These are phyloP conservation scores for Junonia oenone DNA, from an alignment of 2,888 invertebrate genomes.

Conservation along the genomic window DNA sequence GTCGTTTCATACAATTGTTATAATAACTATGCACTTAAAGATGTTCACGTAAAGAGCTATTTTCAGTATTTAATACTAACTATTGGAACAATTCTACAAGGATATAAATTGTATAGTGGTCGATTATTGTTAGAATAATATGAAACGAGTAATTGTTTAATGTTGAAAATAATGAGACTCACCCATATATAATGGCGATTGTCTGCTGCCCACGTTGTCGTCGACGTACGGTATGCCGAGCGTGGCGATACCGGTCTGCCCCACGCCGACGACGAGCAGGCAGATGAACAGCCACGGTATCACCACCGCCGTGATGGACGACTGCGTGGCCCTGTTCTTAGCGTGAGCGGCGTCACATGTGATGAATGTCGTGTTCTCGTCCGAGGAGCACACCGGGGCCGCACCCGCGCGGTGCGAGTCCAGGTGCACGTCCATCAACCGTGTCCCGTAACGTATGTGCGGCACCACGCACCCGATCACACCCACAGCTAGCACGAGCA, in stretches of 20 bases:
- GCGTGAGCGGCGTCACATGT: conserved; percentile 81
- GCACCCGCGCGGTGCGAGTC: conserved; percentile 57
- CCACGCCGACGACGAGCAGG: conserved; percentile 92
- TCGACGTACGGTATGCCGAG: conserved; percentile 96
- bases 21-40: conserved; percentile 11
- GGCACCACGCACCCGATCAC: conserved; percentile 93
- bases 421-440: conserved; percentile 77
- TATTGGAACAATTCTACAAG: not conserved
- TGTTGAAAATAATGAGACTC: conserved; percentile 48
- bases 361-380: conserved; percentile 41
- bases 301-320: conserved; percentile 88
- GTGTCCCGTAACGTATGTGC: conserved; percentile 90
- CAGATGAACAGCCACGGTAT: conserved; percentile 93
- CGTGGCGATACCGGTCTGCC: conserved; percentile 95
- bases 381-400: conserved; percentile 50
- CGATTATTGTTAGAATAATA: too few relatives aligned
- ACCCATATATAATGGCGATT: conserved; percentile 95
- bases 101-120: too few relatives aligned
- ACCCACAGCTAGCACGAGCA: conserved; percentile 92
- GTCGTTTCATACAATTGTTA: conserved; percentile 19
- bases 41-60: not conserved
- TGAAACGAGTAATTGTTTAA: not conserved
- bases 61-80: not conserved
- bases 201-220: conserved; percentile 94
- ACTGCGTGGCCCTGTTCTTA: conserved; percentile 83